Conservation (phyloP, 2,113 vertebrate species). For the Sturnus vulgaris region DNA sequence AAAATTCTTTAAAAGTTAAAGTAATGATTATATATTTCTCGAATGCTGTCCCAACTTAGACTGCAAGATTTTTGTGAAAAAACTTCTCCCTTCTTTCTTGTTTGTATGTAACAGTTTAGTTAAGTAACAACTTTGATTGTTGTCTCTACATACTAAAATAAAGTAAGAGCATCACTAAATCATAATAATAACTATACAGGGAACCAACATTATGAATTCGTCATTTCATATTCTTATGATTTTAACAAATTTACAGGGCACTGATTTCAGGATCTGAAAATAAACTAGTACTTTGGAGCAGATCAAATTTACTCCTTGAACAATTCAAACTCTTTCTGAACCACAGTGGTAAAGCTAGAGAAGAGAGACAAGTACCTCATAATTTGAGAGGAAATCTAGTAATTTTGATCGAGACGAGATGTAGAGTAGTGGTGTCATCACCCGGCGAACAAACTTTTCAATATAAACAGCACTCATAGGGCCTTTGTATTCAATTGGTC, state of each 20-base stretch:
- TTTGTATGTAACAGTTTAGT: neutral
- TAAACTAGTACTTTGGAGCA: neutral
- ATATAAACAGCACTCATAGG: constrained; percentile 90
- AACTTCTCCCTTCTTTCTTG: neutral
- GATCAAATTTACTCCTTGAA: constrained; percentile 12
- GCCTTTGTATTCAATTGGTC: constrained; percentile 95
- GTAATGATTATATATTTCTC: neutral
- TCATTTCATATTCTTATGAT: neutral
- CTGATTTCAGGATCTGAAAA: constrained; percentile 17
- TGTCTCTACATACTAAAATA: neutral
- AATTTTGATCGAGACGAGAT: constrained; percentile 86
- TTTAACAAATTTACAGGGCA: neutral
- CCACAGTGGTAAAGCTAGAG: constrained; percentile 48
- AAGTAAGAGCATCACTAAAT: neutral
- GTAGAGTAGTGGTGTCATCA: constrained; percentile 91
- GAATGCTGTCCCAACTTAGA: neutral
- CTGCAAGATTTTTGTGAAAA: neutral
- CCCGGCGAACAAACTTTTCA: constrained; percentile 90
- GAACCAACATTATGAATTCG: neutral
- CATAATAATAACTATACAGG: neutral
- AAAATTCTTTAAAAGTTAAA: neutral
- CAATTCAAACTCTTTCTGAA: constrained; percentile 43
- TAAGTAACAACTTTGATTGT: neutral
- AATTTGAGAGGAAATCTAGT: constrained; percentile 87
- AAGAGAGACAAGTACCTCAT: constrained; percentile 83